Conservation (phyloP, 2,888 invertebrate genomes). For the Scelioninae gen. 2 region DNA sequence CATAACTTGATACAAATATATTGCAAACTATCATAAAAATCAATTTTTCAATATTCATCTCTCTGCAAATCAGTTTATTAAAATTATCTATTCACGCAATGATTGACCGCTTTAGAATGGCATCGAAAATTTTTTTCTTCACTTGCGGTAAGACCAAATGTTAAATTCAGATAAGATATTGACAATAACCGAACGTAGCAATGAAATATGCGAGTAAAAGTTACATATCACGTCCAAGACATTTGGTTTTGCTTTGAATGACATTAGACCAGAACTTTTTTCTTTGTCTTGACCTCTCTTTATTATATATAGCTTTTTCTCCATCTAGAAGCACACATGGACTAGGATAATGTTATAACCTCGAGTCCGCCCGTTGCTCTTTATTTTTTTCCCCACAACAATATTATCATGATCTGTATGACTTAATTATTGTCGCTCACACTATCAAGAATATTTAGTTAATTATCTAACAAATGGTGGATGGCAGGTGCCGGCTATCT, state of each 20-base stretch:
- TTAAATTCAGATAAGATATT: too few relatives aligned
- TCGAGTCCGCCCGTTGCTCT: constrained; percentile 49
- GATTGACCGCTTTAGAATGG: constrained; percentile 64
- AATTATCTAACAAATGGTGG: constrained; percentile 71
- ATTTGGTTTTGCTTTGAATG: constrained; percentile 39
- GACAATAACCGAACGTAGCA: too few relatives aligned
- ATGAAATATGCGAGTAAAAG: too few relatives aligned
- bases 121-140: constrained; percentile 63
- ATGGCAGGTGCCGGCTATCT: constrained; percentile 95
- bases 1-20: too few relatives aligned
- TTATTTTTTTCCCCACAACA: constrained; percentile 42
- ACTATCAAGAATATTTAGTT: constrained; percentile 63
- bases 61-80: constrained; percentile 30
- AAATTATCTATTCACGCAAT: constrained; percentile 51
- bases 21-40: constrained; percentile 19
- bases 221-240: too few relatives aligned
- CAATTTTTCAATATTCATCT: constrained; percentile 28
- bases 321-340: constrained; percentile 56
- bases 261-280: constrained; percentile 50
- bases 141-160: constrained; percentile 55
- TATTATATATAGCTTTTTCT: constrained; percentile 58
- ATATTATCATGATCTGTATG: constrained; percentile 47
- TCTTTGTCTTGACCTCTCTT: constrained; percentile 52
- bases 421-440: constrained; percentile 51
- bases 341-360: constrained; percentile 47